Conservation (phyloP, 1,140 invertebrate genomes). For the Drosophila bifasciata region DNA sequence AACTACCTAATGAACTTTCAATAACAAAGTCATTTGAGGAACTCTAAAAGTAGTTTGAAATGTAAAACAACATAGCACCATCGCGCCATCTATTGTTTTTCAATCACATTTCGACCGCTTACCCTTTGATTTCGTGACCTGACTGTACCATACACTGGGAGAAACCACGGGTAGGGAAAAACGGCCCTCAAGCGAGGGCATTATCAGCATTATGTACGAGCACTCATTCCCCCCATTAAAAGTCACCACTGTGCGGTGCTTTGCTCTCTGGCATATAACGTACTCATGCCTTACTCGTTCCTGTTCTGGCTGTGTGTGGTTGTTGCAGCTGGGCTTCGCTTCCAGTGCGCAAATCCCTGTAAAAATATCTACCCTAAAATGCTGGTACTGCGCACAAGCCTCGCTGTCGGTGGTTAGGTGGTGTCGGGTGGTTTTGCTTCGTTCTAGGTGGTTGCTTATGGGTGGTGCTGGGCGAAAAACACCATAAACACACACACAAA, state of each 20-base stretch:
- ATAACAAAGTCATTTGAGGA: too few species aligned
- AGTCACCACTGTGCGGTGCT: slow-evolving; percentile 78
- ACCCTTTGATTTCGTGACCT: slow-evolving; percentile 46
- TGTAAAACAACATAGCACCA: not conserved
- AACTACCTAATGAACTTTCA: too few species aligned
- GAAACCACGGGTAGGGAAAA: slow-evolving; percentile 37
- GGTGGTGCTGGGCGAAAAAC: slow-evolving; percentile 63
- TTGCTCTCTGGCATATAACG: slow-evolving; percentile 49
- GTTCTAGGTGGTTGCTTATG: slow-evolving; percentile 28
- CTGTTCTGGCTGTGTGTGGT: slow-evolving; percentile 14
- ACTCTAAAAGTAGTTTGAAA: not conserved
- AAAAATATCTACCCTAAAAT: slow-evolving; percentile 84
- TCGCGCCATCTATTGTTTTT: slow-evolving; percentile 31
- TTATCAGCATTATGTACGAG: slow-evolving; percentile 25
- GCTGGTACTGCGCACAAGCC: slow-evolving; percentile 80
- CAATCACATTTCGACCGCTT: slow-evolving; percentile 1
- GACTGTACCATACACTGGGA: slow-evolving; percentile 70
- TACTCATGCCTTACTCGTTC: slow-evolving; percentile 38
- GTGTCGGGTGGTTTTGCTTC: slow-evolving; percentile 41
- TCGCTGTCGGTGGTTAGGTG: slow-evolving; percentile 47
- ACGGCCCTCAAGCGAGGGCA: slow-evolving; percentile 13
- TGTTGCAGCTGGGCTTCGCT: slow-evolving; percentile 54
- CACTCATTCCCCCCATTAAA: slow-evolving; percentile 30
- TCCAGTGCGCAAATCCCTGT: slow-evolving; percentile 82
- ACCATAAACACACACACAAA: slow-evolving; percentile 64